These are phyloP conservation scores for Scarus forsteni DNA, from an alignment of 2,797 vertebrate genomes.

Conservation along the genomic window DNA sequence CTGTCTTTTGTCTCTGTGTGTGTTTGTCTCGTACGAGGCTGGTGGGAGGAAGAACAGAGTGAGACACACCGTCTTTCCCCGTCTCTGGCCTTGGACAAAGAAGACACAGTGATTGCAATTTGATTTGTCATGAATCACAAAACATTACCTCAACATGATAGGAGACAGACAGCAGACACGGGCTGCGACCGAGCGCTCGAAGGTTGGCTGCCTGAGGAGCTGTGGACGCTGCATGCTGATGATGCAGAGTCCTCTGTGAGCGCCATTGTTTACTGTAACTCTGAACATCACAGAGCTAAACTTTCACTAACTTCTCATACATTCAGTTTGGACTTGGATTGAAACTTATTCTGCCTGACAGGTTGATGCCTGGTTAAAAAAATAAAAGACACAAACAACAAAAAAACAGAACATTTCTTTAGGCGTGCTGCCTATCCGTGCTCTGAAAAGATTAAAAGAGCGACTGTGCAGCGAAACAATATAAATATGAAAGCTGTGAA, in stretches of 20 bases:
- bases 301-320: too few relatives aligned
- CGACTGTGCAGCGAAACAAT: too few relatives aligned
- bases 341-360: too few relatives aligned
- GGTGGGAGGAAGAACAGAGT: constrained; percentile 27
- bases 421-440: too few relatives aligned
- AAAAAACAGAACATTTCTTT: too few relatives aligned
- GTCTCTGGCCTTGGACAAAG: constrained; percentile 32
- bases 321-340: too few relatives aligned
- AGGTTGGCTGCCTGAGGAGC: constrained; percentile 25
- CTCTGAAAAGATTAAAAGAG: too few relatives aligned
- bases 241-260: background rate
- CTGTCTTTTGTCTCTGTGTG: constrained; percentile 50
- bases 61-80: constrained; percentile 29
- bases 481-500: too few relatives aligned
- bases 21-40: constrained; percentile 17
- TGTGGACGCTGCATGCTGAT: constrained; percentile 2
- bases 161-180: constrained; percentile 43
- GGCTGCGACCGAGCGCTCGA: constrained; percentile 18
- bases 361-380: too few relatives aligned
- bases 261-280: background rate
- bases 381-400: too few relatives aligned
- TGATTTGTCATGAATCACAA: constrained; percentile 66
- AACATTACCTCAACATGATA: constrained; percentile 55
- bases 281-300: too few relatives aligned
- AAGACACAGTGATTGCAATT: constrained; percentile 57